Evolutionary conservation across 1,140 invertebrate genomes (phyloP), one percentile per base, ranked within the genome.

Genomic region (Drosophila burlai): DNA sequence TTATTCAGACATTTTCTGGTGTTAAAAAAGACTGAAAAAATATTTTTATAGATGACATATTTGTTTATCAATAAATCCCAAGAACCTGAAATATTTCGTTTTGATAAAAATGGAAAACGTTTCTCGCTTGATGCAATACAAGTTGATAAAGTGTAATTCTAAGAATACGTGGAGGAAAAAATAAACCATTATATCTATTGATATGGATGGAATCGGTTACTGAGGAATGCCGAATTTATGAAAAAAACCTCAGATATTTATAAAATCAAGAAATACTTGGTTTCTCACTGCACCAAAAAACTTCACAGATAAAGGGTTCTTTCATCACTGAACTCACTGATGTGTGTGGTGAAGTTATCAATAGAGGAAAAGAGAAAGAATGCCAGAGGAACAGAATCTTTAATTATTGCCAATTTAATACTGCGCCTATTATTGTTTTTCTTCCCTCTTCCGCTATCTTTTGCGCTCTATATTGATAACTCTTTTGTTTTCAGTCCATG

Each of bases 351-450:
- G 2, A 31, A 38, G 15, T 55, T 31, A 40, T 50, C 26, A 49
- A 21, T 18, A 36, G 3, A 38, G 9, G 15, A 40, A 18, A 40
- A 15, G 49, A 31, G 49, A 29, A 11, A 13, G 26, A 57, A 29
- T 26, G 18, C 26, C 31, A 36, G 16, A 40, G 2, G 9, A 55
- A 57, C 29, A 61, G 24, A 43, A 38, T 15, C 21, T 21, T 31
- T 60, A 38, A 45, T 45, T 69, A 46, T 47, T 59, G 49, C 21
- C 66, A 50, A 73, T 72, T 69, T 60, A 43, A 72, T 24, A 52
- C 16, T 60, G 38, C 31, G 45, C 38, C 67, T 73, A 21, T 68
- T 67, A 50, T 72, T 60, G 45, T 52, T 49, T 57, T 57, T 8
- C 21, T 47, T 21, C 6, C 43, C 9, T 18, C 11, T 21, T 42